These are phyloP conservation scores for Halcyon smyrnensis DNA, from an alignment of 2,797 vertebrate genomes.

Conservation along the genomic window DNA sequence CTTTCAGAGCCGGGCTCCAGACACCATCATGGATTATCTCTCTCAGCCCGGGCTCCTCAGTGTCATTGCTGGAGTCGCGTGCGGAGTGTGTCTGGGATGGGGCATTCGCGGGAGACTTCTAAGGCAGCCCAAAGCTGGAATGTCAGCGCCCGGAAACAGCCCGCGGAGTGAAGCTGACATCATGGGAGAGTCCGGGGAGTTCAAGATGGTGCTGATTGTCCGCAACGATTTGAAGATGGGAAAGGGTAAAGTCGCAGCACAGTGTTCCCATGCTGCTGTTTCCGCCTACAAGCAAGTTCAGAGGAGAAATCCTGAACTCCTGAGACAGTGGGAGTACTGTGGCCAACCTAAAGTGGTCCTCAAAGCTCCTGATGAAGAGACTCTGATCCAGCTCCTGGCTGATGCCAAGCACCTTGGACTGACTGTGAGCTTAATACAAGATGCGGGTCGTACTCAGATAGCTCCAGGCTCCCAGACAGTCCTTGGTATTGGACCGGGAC, in stretches of 20 bases:
- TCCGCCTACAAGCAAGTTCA: slow-evolving; percentile 92
- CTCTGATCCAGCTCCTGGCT: slow-evolving; percentile 84
- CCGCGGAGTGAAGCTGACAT: slow-evolving; percentile 69
- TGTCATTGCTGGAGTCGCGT: slow-evolving; percentile 83
- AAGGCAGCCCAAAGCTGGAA: background rate
- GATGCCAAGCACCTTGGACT: slow-evolving; percentile 88
- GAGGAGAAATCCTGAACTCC: slow-evolving; percentile 87
- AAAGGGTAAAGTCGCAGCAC: slow-evolving; percentile 94
- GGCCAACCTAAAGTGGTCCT: slow-evolving; percentile 97
- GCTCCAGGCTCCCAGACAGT: slow-evolving; percentile 93
- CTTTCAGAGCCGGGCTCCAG: slow-evolving; percentile 1
- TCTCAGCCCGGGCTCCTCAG: slow-evolving; percentile 77
- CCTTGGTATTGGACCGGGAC: slow-evolving; percentile 92
- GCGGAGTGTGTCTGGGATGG: slow-evolving; percentile 91
- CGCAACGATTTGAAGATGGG: slow-evolving; percentile 97
- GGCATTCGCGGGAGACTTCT: slow-evolving; percentile 78
- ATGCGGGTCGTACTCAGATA: slow-evolving; percentile 96
- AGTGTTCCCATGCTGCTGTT: slow-evolving; percentile 95
- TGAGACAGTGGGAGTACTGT: slow-evolving; percentile 94
- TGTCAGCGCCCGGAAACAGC: accelerated
- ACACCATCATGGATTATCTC: slow-evolving; percentile 82
- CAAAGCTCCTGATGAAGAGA: slow-evolving; percentile 89
- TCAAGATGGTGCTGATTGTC: slow-evolving; percentile 95
- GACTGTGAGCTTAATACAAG: slow-evolving; percentile 92
- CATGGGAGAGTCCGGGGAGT: slow-evolving; percentile 92